phyloP scores from a whole-genome alignment of 2,888 invertebrate species.

The Himalopsyche japonica region DNA sequence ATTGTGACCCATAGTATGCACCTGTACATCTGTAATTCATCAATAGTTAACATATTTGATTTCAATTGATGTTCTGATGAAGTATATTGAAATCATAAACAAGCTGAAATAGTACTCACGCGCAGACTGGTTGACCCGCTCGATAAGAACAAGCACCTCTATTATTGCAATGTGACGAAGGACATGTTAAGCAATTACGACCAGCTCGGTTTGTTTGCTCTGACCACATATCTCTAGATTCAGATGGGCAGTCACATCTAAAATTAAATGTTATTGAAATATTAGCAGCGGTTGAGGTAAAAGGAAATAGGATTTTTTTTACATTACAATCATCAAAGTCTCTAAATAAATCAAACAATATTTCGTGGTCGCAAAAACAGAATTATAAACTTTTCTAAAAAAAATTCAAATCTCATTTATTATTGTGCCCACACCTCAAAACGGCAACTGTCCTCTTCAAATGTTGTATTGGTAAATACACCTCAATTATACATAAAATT shows the following conservation, averaged over 20 bases:
- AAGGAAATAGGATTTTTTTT: too few relatives aligned
- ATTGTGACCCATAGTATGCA: conserved; percentile 84
- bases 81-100: background rate
- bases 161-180: conserved; percentile 78
- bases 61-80: background rate
- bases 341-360: too few relatives aligned
- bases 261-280: conserved; percentile 37
- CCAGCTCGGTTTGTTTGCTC: conserved; percentile 71
- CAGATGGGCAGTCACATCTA: conserved; percentile 71
- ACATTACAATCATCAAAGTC: too few relatives aligned
- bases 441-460: too few relatives aligned
- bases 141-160: conserved; percentile 81
- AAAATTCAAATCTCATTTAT: too few relatives aligned
- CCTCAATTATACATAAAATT: too few relatives aligned
- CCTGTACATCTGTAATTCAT: conserved; percentile 69
- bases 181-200: conserved; percentile 76
- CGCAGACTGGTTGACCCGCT: conserved; percentile 75
- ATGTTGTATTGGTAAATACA: too few relatives aligned
- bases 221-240: conserved; percentile 75
- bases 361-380: too few relatives aligned
- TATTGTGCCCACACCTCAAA: too few relatives aligned
- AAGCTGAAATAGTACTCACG: conserved; percentile 58
- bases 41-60: background rate
- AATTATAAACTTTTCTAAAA: too few relatives aligned
- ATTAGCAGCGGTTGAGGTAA: background rate